Base-by-base conservation (phyloP, 2,888 invertebrate species). In the Oscheius sp. region DNA sequence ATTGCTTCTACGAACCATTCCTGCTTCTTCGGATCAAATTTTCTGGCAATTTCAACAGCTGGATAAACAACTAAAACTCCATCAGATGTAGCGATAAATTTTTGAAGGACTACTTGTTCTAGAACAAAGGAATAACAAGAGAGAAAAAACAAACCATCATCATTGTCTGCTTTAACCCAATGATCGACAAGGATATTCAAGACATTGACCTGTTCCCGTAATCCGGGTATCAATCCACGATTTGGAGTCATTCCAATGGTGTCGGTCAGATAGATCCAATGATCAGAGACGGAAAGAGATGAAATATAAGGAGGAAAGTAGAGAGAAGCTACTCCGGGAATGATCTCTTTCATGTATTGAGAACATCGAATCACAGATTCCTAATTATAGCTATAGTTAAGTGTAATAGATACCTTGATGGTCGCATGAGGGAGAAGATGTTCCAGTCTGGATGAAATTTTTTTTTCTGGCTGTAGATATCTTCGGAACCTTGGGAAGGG, bases 1-100 rank as follows among this genome's bases (percentile, higher is more conserved):
- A 64, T n/a, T 32, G 68, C 63, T 30, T 54, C 51, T 5, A 5
- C 20, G 32, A 54, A 68, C 66, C 67, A 67, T 51, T 62, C 32
- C 30, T 67, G 67, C 17, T 28, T 47, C 9, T 17, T 32, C 17
- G 67, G 61, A 14, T 67, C 62, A 30, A 51, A 67, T 17, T 32
- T 28, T 8, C 50, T 32, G 14, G 28, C 24, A 6, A 67, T 32
- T 41, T 24, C 33, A 0, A 50, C 36, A 2, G 63, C 63, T 22
- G 68, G 68, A 44, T 26, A 68, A 1, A 64, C 33, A 5, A 56
- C 47, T 14, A 68, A 22, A 8, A 45, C 63, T 17, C 68, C 68
- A n/a, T 45, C 59, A 3, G 67, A 30, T 28, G 44, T 66, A 33
- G 20, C 66, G 6, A 44, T 30, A 41, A 66, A 44, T 30, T 59